phyloP scores from a whole-genome alignment of 2,797 vertebrate species.

The Poeciliopsis presidionis region DNA sequence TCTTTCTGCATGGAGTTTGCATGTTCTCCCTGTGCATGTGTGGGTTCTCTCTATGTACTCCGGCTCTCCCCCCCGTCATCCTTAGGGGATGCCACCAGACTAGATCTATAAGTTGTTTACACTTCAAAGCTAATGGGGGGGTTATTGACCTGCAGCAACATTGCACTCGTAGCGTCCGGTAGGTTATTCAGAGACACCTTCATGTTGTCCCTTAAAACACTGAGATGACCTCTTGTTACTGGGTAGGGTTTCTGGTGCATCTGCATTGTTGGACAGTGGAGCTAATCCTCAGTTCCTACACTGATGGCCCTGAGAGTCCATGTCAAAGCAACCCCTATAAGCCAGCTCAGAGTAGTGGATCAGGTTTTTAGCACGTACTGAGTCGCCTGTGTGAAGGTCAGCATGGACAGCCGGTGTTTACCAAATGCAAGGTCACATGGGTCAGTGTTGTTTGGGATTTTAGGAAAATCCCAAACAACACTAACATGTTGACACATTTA shows the following conservation, averaged over 20 bases:
- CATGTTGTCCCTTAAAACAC: neutral
- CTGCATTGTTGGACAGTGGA: neutral
- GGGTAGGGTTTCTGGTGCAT: conserved; percentile 16
- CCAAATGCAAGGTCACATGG: neutral
- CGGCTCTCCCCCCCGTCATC: too few relatives aligned
- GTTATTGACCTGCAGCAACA: conserved; percentile 10
- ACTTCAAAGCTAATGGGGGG: conserved; percentile 2
- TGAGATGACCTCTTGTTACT: conserved; percentile 23
- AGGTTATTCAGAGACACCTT: conserved; percentile 1
- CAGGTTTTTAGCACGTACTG: conserved; percentile 41
- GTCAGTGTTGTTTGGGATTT: neutral
- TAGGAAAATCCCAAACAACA: neutral
- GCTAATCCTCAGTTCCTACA: conserved; percentile 37
- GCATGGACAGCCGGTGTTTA: conserved; percentile 3
- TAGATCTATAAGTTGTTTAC: conserved; percentile 28
- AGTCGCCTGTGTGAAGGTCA: conserved; percentile 55
- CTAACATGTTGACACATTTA: neutral
- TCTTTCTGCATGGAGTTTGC: too few relatives aligned
- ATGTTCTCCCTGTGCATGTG: too few relatives aligned
- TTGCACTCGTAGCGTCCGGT: neutral
- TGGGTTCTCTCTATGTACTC: too few relatives aligned
- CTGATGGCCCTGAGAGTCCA: conserved; percentile 27
- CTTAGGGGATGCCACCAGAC: neutral
- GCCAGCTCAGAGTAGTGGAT: conserved; percentile 14
- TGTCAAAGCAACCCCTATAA: neutral